Evolutionary conservation across 2,888 invertebrate species (phyloP).

Genomic region (Drosophila pseudotakahashii): DNA sequence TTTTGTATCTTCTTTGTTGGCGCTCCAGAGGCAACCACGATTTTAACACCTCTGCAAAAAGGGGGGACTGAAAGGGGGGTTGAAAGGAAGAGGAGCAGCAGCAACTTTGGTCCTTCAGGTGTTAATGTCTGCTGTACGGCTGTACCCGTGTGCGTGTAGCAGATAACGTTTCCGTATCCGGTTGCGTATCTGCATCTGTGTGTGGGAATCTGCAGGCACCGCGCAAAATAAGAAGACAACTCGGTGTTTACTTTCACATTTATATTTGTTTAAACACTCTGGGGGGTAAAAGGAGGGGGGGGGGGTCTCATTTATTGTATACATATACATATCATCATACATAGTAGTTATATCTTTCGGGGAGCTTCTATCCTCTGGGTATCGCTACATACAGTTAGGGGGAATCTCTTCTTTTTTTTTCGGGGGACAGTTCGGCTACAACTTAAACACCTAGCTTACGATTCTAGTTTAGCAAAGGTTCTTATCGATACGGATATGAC

Average conservation of each 20-base stretch:
- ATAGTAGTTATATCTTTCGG: conserved; percentile 33
- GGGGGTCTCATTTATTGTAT: conserved; percentile 32
- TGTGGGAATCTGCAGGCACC: conserved; percentile 5
- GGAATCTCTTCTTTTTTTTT: conserved; percentile 1
- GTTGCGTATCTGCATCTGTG: conserved; percentile 12
- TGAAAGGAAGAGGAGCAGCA: neutral
- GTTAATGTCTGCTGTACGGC: conserved; percentile 68
- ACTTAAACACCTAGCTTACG: conserved; percentile 47
- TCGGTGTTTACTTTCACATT: conserved; percentile 63
- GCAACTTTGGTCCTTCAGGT: conserved; percentile 63
- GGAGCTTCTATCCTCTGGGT: conserved; percentile 11
- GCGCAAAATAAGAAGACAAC: conserved; percentile 29
- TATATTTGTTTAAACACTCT: conserved; percentile 74
- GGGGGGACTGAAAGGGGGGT: neutral
- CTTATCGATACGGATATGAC: conserved; percentile 26
- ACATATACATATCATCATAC: conserved; percentile 37
- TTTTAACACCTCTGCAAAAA: conserved; percentile 57
- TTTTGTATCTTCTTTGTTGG: conserved; percentile 45
- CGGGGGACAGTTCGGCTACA: conserved; percentile 27
- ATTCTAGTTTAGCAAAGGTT: conserved; percentile 44
- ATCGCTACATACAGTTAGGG: conserved; percentile 33
- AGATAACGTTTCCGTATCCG: conserved; percentile 55
- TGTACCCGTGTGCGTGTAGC: conserved; percentile 60
- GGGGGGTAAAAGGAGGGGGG: conserved; percentile 23
- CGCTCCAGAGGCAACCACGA: conserved; percentile 33